phyloP scores from a whole-genome alignment of 2,888 invertebrate genomes.

The Pherbina coryleti region DNA sequence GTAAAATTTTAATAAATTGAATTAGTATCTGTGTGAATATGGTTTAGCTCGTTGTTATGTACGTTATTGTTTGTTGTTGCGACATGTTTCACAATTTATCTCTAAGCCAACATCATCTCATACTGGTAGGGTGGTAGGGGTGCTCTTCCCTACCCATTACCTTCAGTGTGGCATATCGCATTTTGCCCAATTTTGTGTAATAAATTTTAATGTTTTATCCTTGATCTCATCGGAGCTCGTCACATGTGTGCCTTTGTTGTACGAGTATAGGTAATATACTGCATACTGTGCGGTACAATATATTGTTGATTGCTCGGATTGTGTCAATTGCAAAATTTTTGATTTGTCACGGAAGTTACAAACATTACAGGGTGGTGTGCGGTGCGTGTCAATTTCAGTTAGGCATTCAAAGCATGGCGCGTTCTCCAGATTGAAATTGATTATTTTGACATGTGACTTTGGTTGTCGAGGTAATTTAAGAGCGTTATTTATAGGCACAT shows the following conservation, averaged over 20 bases:
- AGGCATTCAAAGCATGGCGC: background rate
- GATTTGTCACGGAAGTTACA: slow-evolving; percentile 12
- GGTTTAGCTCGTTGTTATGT: background rate
- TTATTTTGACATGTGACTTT: slow-evolving; percentile 6
- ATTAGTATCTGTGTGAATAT: background rate
- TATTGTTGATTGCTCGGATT: slow-evolving; percentile 7
- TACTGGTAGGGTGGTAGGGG: too few species aligned
- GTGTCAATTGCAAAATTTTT: background rate
- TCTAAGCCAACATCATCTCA: too few species aligned
- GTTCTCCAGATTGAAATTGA: background rate
- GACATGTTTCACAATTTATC: too few species aligned
- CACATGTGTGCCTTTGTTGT: background rate
- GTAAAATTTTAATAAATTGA: slow-evolving; percentile 23
- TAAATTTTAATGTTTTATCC: slow-evolving; percentile 29
- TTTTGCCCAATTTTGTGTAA: background rate
- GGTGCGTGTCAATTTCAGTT: background rate
- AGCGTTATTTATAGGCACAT: background rate
- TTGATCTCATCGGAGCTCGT: slow-evolving; percentile 23
- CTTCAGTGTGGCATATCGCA: too few species aligned
- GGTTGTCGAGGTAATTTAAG: slow-evolving; percentile 10
- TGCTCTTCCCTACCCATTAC: too few species aligned
- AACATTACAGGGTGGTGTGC: background rate
- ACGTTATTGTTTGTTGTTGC: too few species aligned
- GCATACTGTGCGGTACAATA: background rate
- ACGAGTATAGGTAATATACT: background rate